Base-by-base conservation (phyloP, 2,113 vertebrate species). In the Stictonetta naevosa region DNA sequence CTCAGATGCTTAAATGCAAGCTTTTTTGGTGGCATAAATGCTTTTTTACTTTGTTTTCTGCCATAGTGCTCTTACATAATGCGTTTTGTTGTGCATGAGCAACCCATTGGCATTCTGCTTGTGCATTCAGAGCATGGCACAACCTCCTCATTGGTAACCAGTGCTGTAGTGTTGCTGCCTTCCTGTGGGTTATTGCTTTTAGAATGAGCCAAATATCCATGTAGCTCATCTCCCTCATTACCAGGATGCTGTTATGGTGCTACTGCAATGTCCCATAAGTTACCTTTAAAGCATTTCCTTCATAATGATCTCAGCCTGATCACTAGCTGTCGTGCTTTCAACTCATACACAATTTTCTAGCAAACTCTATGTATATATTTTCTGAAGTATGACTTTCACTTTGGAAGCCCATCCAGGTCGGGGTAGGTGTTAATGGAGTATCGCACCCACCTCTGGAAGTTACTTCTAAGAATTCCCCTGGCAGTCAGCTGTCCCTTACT, bases 161-260 rank as follows among this genome's bases (percentile, higher is more conserved):
- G 50, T 55, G 59, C 56, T 4, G 1, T 3, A 55, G 71, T 78
- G 76, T 74, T 58, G 14, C 16, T 2, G 10, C 68, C 38, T 58
- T 60, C 25, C 60, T 52, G 63, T 59, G 86, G n/a, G 62, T 83
- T 75, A 6, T 25, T 40, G 76, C 67, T 66, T 33, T 50, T 1
- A 2, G 50, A 23, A 56, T 0, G 2, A 14, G 4, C 33, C 1
- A 21, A 0, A 5, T 2, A 22, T 36, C 63, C 20, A 0, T 1
- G 25, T 5, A 12, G 36, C 34, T 33, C 62, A 28, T 46, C 23
- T 81, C 56, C 42, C 42, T 66, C 42, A 0, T 5, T 7, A 2
- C 15, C 22, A 3, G 33, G 33, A 67, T 42, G 55, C 44, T 0
- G 33, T 36, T 36, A 11, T 56, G 44, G 46, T 63, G 60, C 31